A percentile compares a stretch with the other conserved stretches of the same genome.
phyloP scores from a whole-genome alignment of 2,888 invertebrate species.

The Brenthis daphne region DNA sequence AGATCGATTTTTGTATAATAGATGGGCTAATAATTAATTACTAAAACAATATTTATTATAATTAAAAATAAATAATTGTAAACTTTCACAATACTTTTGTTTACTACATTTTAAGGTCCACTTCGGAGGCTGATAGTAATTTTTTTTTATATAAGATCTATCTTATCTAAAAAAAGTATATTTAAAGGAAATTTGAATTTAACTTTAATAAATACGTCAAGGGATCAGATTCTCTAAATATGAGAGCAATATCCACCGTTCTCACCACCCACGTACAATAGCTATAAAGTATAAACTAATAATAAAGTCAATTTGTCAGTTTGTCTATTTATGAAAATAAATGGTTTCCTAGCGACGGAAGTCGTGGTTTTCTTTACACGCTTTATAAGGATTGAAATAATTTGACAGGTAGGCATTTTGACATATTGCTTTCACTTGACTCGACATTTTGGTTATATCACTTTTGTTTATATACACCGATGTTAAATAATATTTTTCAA shows the following conservation, averaged over 20 bases:
- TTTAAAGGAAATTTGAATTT: too few relatives aligned
- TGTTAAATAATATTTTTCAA: too few relatives aligned
- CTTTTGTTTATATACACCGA: not conserved
- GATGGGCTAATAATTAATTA: too few relatives aligned
- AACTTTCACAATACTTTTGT: too few relatives aligned
- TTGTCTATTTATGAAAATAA: constrained; percentile 25
- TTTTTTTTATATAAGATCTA: too few relatives aligned
- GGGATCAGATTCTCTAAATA: not conserved
- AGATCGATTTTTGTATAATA: too few relatives aligned
- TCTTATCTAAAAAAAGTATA: too few relatives aligned
- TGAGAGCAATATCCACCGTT: constrained; percentile 7
- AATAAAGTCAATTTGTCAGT: constrained; percentile 34
- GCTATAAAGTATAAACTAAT: constrained; percentile 22
- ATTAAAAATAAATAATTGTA: too few relatives aligned
- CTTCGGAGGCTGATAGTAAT: too few relatives aligned
- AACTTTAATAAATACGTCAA: too few relatives aligned
- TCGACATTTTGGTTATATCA: not conserved
- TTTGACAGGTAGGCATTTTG: constrained; percentile 18
- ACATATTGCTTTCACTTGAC: constrained; percentile 9
- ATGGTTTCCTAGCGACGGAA: constrained; percentile 38
- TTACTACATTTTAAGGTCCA: too few relatives aligned
- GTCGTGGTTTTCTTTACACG: constrained; percentile 38
- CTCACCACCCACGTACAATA: constrained; percentile 2
- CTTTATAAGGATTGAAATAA: constrained; percentile 17
- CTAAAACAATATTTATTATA: too few relatives aligned